Conservation (phyloP, 1,140 invertebrate species). For the Drosophila neocordata region DNA sequence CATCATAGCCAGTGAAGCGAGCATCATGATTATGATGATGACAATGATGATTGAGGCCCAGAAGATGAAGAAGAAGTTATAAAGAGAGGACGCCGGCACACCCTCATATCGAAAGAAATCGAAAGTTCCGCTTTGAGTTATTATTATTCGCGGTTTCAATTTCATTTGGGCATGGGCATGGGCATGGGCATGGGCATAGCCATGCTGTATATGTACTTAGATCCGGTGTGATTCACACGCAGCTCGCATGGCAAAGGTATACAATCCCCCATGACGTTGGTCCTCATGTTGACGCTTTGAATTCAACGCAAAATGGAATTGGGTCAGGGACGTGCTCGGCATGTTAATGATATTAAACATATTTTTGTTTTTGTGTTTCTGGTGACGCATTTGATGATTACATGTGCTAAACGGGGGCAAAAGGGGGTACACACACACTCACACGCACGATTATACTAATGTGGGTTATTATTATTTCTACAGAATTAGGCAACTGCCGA, state of each 20-base stretch:
- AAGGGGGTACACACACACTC: conserved; percentile 19
- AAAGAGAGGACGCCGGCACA: conserved; percentile 20
- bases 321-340: conserved; percentile 77
- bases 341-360: conserved; percentile 62
- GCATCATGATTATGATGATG: conserved; percentile 51
- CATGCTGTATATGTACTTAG: conserved; percentile 16
- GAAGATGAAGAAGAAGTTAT: conserved; percentile 5
- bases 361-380: conserved; percentile 15
- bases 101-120: conserved; percentile 70
- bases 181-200: background rate
- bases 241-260: conserved; percentile 31
- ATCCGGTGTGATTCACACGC: conserved; percentile 69
- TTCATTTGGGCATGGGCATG: conserved; percentile 51
- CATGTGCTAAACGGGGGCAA: background rate
- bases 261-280: conserved; percentile 34
- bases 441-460: conserved; percentile 13
- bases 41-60: conserved; percentile 11
- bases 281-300: conserved; percentile 34
- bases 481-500: conserved; percentile 41
- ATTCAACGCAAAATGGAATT: conserved; percentile 54
- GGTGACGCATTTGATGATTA: conserved; percentile 54
- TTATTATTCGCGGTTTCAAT: conserved; percentile 55
- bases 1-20: conserved; percentile 52
- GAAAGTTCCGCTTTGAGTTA: conserved; percentile 61
- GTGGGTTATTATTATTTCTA: conserved; percentile 32